These are phyloP conservation scores for Drosophila cardini DNA, from an alignment of 1,140 invertebrate genomes.

Conservation along the genomic window DNA sequence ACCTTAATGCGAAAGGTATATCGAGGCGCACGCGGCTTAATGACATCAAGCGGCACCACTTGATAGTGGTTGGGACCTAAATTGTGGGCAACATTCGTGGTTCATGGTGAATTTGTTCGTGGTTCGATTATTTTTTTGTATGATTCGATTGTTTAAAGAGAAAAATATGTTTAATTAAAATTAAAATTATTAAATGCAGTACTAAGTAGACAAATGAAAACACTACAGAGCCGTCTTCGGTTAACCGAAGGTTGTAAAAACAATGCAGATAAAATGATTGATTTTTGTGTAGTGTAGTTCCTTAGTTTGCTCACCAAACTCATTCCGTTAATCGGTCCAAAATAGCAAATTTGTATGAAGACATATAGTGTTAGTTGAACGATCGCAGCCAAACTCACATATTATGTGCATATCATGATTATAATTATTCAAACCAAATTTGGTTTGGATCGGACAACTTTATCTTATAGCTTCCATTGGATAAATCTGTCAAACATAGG, in stretches of 20 bases:
- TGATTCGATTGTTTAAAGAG: slow-evolving; percentile 20
- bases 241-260: background rate
- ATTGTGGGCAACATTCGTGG: slow-evolving; percentile 25
- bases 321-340: too few relatives aligned
- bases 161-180: slow-evolving; percentile 31
- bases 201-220: slow-evolving; percentile 12
- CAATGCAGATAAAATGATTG: background rate
- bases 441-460: too few relatives aligned
- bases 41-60: slow-evolving; percentile 79
- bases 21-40: slow-evolving; percentile 77
- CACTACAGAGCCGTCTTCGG: slow-evolving; percentile 4
- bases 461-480: too few relatives aligned
- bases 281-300: too few relatives aligned
- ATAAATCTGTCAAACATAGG: too few relatives aligned
- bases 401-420: too few relatives aligned
- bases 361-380: too few relatives aligned
- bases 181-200: slow-evolving; percentile 9
- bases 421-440: too few relatives aligned
- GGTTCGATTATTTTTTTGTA: slow-evolving; percentile 3
- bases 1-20: slow-evolving; percentile 84
- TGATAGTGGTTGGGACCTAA: slow-evolving; percentile 80
- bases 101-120: slow-evolving; percentile 13
- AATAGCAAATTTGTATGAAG: too few relatives aligned
- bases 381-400: too few relatives aligned
- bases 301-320: too few relatives aligned